Percentiles rank a stretch among this genome's conserved stretches.
phyloP scores from a whole-genome alignment of 37 sponge, comb jelly and placozoan genomes.

The Cladorhizidae sp. region DNA sequence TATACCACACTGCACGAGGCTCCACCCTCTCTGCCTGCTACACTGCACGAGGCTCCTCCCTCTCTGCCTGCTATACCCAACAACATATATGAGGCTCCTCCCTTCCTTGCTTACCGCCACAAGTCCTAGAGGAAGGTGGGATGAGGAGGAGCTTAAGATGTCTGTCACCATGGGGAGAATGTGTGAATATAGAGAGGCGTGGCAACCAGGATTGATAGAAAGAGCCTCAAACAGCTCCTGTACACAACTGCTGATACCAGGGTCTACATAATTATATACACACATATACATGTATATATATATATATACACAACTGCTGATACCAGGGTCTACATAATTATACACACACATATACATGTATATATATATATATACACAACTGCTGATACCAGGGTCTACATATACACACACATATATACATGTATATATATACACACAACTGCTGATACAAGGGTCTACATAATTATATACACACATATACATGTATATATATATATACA shows the following conservation, averaged over 20 bases:
- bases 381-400: no score
- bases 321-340: no score
- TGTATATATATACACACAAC: no score
- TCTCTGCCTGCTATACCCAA: background rate
- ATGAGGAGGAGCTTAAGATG: slow-evolving; percentile 32
- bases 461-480: no score
- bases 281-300: background rate
- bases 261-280: slow-evolving; percentile 41
- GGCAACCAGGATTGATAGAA: slow-evolving; percentile 60
- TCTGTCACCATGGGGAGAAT: slow-evolving; percentile 44
- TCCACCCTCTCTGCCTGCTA: background rate
- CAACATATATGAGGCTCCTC: background rate
- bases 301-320: no score
- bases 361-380: no score
- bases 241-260: slow-evolving; percentile 40
- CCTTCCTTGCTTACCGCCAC: slow-evolving; percentile 26
- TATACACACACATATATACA: no score
- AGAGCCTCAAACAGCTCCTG: slow-evolving; percentile 67
- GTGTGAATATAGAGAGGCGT: slow-evolving; percentile 30
- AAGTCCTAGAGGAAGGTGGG: slow-evolving; percentile 51
- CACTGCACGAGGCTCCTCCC: background rate
- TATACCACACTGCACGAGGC: background rate
- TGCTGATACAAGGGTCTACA: no score
- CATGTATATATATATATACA: no score
- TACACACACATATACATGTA: no score